phyloP scores from a whole-genome alignment of 2,797 vertebrate genomes.

The Pangasius larnaudii region DNA sequence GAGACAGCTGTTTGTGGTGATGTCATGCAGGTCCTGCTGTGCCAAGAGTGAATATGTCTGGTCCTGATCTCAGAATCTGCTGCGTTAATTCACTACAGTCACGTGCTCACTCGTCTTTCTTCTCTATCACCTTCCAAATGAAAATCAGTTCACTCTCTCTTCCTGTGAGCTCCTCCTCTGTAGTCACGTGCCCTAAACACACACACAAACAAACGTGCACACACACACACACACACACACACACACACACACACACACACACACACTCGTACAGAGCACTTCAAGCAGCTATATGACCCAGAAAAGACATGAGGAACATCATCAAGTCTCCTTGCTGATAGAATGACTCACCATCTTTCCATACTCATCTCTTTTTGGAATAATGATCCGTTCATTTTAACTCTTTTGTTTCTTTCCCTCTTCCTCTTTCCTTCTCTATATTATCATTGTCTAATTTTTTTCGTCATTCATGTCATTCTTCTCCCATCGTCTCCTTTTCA shows the following conservation, averaged over 20 bases:
- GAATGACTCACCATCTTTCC: conserved; percentile 74
- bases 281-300: conserved; percentile 71
- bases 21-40: conserved; percentile 21
- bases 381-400: conserved; percentile 37
- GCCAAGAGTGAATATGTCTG: neutral
- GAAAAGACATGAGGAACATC: conserved; percentile 78
- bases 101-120: neutral
- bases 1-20: neutral
- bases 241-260: conserved; percentile 42
- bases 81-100: neutral
- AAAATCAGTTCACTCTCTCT: neutral
- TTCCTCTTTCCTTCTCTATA: neutral
- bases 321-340: conserved; percentile 72
- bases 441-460: neutral
- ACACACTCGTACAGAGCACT: neutral
- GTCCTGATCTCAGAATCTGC: neutral
- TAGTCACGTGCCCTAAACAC: conserved; percentile 8
- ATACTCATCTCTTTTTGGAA: conserved; percentile 51
- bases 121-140: neutral
- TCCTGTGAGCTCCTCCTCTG: neutral
- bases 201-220: conserved; percentile 42
- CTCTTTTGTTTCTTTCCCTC: neutral
- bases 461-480: conserved; percentile 20
- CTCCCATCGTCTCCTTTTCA: conserved; percentile 27
- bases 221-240: conserved; percentile 36